Evolutionary conservation across 2,113 vertebrate species (phyloP), one percentile per base, ranked within the genome.

Genomic region (Cyprinus carpio): DNA sequence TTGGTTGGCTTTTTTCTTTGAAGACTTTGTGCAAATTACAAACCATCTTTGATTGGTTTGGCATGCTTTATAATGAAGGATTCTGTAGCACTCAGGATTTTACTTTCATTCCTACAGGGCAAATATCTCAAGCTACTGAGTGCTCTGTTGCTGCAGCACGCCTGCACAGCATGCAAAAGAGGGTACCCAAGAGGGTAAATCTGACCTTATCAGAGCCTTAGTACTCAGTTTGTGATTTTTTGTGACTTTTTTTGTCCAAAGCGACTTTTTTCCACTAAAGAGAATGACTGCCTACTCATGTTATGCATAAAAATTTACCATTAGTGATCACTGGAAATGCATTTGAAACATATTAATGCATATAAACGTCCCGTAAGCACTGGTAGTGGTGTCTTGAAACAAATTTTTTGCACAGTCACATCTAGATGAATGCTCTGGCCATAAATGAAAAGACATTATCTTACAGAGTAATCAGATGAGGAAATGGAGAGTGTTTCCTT

Each of bases 401-500:
- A 11, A 4, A 71, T 37, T 71, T 71, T 5, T 37, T 4, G 9
- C 67, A 71, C 67, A 23, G 18, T 37, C 18, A 71, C 18, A 37
- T 31, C 1, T 37, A 71, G 67, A 74, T 74, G 10, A 6, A 74
- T 74, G 20, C 37, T 12, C 23, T 46, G 71, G 12, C 18, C 23
- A 74, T 46, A 74, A 74, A 74, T 15, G 1, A 25, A 25, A 74
- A 46, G 40, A 15, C 23, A 25, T 76, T 54, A 76, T 76, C 75
- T 29, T 40, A 10, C 15, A 31, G 6, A 51, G 16, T 23, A 77
- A 77, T 77, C 75, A 27, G 49, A 15, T 18, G 46, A 77, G 75
- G 75, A 79, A 79, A 60, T 80, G 31, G 37, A 80, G 54, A 62
- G 46, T 74, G 46, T 67, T 62, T 76, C 72, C 71, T 31, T 54